Base-by-base conservation (phyloP, 2,888 invertebrate genomes). In the Stegophylla sp. region DNA sequence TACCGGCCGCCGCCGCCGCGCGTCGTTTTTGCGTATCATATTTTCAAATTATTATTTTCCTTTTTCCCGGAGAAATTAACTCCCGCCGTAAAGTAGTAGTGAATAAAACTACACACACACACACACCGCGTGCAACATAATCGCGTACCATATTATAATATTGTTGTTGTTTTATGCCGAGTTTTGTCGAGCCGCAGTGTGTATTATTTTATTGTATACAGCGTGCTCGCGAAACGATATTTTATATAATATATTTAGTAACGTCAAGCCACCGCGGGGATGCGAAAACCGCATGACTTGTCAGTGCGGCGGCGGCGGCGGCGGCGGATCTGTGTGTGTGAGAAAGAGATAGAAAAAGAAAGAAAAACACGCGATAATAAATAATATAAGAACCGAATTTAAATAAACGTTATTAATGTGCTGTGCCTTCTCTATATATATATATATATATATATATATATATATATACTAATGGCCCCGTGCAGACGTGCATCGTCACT, bases 351-450 rank as follows among this genome's bases (percentile, higher is more conserved):
- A n/a, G n/a, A n/a, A n/a, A n/a, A n/a, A n/a, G n/a, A 7, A 34
- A 34, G 43, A 66, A 43, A 43, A 23, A 9, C 23, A 43, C 43
- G 1, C 17, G 20, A 64, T 41, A 20, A 69, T 34, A 56, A 56
- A 69, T 66, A 41, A 53, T 23, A 45, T 23, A 53, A 41, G 43
- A 41, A 20, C 17, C 45, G 59, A 69, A 79, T 79, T 63, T 71
- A 79, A 79, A 79, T 79, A 79, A 79, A 79, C 79, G 79, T 79
- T 79, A 79, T 79, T 79, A 61, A 79, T 79, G 77, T 48, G 69
- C 59, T 71, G 69, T 20, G 20, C 28, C 67, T 20, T 56, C 28
- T 61, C 53, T 63, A n/a, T n/a, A n/a, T n/a, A n/a, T n/a, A n/a
- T n/a, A n/a, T n/a, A n/a, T n/a, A n/a, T n/a, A n/a, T n/a, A n/a